Evolutionary conservation across 1,140 invertebrate genomes (phyloP).

Genomic region (Bactericera cockerelli): DNA sequence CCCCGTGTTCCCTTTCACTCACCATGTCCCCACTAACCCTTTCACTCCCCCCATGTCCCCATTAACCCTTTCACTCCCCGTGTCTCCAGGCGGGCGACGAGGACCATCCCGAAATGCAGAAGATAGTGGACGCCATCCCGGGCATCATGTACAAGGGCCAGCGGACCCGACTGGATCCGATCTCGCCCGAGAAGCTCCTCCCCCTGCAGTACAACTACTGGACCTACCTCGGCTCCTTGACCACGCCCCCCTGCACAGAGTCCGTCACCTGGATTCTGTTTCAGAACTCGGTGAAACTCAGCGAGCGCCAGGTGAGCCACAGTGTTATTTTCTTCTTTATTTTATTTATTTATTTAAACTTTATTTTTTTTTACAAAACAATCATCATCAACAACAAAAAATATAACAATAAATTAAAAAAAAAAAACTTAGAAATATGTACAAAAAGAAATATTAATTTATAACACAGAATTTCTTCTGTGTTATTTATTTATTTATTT

Average conservation of each 20-base stretch:
- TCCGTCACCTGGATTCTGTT: conserved; percentile 96
- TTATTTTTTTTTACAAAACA: no score
- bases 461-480: no score
- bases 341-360: no score
- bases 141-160: conserved; percentile 66
- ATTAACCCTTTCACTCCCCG: no score
- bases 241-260: conserved; percentile 94
- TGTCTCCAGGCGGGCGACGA: conserved; percentile 44
- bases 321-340: no score
- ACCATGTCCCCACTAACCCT: no score
- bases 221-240: conserved; percentile 91
- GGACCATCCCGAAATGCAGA: conserved; percentile 60
- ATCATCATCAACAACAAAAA: no score
- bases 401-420: no score
- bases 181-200: conserved; percentile 55
- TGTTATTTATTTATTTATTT: no score
- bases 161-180: conserved; percentile 38
- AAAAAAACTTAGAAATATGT: no score
- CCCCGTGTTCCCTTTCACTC: no score
- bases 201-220: conserved; percentile 62
- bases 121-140: conserved; percentile 55
- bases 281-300: conserved; percentile 76
- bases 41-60: neutral
- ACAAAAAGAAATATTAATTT: no score
- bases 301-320: conserved; percentile 68